phyloP scores from a whole-genome alignment of 2,888 invertebrate species.

The Iselma pallidipennis region DNA sequence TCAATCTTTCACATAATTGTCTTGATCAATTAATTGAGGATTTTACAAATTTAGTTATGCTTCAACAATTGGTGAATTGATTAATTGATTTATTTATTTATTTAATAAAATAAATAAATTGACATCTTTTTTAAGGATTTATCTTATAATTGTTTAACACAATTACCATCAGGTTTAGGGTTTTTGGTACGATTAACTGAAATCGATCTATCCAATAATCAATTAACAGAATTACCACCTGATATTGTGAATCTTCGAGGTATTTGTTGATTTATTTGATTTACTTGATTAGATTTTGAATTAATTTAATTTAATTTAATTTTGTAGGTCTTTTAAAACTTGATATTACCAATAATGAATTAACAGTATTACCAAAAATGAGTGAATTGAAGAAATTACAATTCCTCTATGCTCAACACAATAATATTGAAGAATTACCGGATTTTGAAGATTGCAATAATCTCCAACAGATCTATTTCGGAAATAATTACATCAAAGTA shows the following conservation, averaged over 20 bases:
- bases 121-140: conserved; percentile 67
- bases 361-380: conserved; percentile 67
- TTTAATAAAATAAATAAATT: conserved; percentile 5
- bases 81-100: conserved; percentile 3
- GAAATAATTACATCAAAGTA: conserved; percentile 81
- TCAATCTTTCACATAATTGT: conserved; percentile 77
- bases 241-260: conserved; percentile 84
- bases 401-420: conserved; percentile 78
- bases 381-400: conserved; percentile 77
- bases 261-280: conserved; percentile 48
- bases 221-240: conserved; percentile 73
- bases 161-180: conserved; percentile 79
- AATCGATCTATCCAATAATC: conserved; percentile 75
- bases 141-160: conserved; percentile 74
- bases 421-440: conserved; percentile 76
- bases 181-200: conserved; percentile 77
- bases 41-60: conserved; percentile 78
- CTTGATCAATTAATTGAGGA: conserved; percentile 69
- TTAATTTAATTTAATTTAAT: conserved; percentile 3
- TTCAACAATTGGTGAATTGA: conserved; percentile 69
- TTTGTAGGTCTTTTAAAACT: conserved; percentile 69
- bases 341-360: conserved; percentile 73
- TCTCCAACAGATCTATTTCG: conserved; percentile 79
- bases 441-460: conserved; percentile 75
- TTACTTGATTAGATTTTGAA: neutral